phyloP scores from a whole-genome alignment of 2,888 invertebrate species.

The Tineola bisselliella region DNA sequence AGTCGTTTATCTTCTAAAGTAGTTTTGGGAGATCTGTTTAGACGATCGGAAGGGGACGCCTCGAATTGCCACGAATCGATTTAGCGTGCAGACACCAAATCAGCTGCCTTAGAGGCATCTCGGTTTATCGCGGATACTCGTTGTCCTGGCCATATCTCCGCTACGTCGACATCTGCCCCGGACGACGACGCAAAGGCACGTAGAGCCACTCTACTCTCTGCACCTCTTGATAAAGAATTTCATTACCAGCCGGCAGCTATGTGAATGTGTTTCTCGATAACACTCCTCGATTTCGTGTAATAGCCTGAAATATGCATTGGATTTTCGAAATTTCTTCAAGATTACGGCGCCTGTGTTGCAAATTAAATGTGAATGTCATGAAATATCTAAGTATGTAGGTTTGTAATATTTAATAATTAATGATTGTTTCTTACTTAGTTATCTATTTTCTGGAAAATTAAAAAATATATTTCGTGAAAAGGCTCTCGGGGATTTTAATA shows the following conservation, averaged over 20 bases:
- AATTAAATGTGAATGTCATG: too few species aligned
- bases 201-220: conserved; percentile 32
- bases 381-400: too few species aligned
- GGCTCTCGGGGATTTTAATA: too few species aligned
- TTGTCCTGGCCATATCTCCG: conserved; percentile 11
- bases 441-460: too few species aligned
- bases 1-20: conserved; percentile 46
- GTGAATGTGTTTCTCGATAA: conserved; percentile 11
- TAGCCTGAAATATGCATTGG: not conserved
- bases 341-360: not conserved
- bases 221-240: conserved; percentile 55
- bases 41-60: conserved; percentile 32
- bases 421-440: too few species aligned
- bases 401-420: too few species aligned
- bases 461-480: too few species aligned
- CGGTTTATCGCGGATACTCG: conserved; percentile 13
- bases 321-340: not conserved
- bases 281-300: not conserved
- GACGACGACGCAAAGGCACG: conserved; percentile 30
- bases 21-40: conserved; percentile 43
- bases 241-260: conserved; percentile 36
- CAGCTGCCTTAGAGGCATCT: not conserved
- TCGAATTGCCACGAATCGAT: conserved; percentile 35
- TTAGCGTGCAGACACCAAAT: not conserved
- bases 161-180: conserved; percentile 13